phyloP scores from a whole-genome alignment of 2,113 vertebrate genomes.

The Misgurnus mizolepis region DNA sequence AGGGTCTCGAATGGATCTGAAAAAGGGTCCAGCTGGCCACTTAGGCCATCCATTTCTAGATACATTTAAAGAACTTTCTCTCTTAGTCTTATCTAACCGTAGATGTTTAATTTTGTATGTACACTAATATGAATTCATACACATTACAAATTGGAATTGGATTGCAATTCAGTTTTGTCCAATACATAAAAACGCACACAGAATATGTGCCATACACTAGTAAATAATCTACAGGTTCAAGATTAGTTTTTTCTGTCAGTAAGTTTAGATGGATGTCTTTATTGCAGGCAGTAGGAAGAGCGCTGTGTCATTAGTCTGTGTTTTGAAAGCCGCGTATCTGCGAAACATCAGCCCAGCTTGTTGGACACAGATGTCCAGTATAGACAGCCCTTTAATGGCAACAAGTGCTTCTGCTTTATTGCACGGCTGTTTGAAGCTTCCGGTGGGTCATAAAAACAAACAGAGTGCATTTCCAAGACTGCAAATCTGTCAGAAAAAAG shows the following conservation, averaged over 20 bases:
- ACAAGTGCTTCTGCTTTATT: conserved; percentile 52
- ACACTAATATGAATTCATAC: background rate
- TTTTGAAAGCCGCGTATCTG: background rate
- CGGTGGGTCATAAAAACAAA: conserved; percentile 31
- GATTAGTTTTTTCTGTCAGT: background rate
- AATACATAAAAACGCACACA: background rate
- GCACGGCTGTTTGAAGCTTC: conserved; percentile 33
- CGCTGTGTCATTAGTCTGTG: background rate
- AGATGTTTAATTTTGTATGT: conserved; percentile 65
- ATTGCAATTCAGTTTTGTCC: background rate
- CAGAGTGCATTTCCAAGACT: conserved; percentile 21
- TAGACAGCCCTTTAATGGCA: conserved; percentile 46
- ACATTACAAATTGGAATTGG: background rate
- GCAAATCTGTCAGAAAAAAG: conserved; percentile 19
- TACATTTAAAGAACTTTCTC: conserved; percentile 69
- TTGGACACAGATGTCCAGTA: conserved; percentile 28
- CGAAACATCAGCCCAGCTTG: background rate
- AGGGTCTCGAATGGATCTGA: background rate
- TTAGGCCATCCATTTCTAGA: conserved; percentile 40
- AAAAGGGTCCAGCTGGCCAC: conserved; percentile 10
- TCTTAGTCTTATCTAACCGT: conserved; percentile 68
- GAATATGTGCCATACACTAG: too few relatives aligned
- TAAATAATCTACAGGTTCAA: background rate
- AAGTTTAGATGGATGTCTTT: conserved; percentile 31
- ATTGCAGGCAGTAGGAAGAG: background rate